phyloP scores from a whole-genome alignment of 1,140 invertebrate genomes.

The Frieseomelitta varia region DNA sequence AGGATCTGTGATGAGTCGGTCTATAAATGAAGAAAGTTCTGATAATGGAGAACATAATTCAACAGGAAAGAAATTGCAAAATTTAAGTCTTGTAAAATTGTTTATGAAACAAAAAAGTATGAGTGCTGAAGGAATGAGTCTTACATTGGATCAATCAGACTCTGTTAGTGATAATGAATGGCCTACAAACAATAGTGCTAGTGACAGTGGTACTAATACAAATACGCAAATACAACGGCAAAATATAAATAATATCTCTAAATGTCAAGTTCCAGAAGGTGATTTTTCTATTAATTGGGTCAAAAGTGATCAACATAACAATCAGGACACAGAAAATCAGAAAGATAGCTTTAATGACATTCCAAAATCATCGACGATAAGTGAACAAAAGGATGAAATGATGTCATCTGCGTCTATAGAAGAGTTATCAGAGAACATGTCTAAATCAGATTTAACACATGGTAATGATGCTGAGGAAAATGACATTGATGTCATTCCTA shows the following conservation, averaged over 20 bases:
- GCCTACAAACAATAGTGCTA: constrained; percentile 77
- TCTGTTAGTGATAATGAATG: constrained; percentile 76
- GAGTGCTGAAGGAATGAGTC: constrained; percentile 86
- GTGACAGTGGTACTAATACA: constrained; percentile 75
- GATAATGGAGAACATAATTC: constrained; percentile 77
- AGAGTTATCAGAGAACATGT: constrained; percentile 80
- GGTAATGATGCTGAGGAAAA: constrained; percentile 69
- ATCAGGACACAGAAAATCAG: constrained; percentile 61
- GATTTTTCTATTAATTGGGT: constrained; percentile 81
- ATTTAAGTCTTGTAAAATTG: constrained; percentile 92
- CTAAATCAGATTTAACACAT: constrained; percentile 72
- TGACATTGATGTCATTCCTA: constrained; percentile 44
- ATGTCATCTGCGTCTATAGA: constrained; percentile 80
- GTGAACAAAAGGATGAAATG: constrained; percentile 79
- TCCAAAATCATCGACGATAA: constrained; percentile 72
- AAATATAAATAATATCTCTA: constrained; percentile 57
- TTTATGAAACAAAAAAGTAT: constrained; percentile 95
- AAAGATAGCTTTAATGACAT: constrained; percentile 49
- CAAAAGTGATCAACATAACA: constrained; percentile 70
- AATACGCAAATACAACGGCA: constrained; percentile 76
- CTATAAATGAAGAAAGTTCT: constrained; percentile 79
- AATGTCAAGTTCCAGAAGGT: constrained; percentile 67
- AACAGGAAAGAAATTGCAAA: constrained; percentile 82
- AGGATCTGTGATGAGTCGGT: constrained; percentile 78
- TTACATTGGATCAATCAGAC: constrained; percentile 78